Evolutionary conservation across 2,888 invertebrate genomes (phyloP).

Genomic region (Noctuana brunneofusca): DNA sequence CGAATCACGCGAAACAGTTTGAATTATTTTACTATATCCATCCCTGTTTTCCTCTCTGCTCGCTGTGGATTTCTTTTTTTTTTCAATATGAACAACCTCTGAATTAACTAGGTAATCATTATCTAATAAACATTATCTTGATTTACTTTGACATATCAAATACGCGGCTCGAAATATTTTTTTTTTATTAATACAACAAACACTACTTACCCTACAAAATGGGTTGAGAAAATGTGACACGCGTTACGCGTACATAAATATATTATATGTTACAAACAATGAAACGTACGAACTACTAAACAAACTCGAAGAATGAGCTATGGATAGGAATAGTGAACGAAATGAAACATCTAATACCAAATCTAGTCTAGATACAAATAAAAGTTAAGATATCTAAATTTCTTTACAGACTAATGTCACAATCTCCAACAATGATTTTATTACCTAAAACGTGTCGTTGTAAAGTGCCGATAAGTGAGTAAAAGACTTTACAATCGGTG

Average conservation of each 20-base stretch:
- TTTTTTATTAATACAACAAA: constrained; percentile 61
- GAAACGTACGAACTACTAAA: constrained; percentile 50
- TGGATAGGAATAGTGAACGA: constrained; percentile 45
- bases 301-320: constrained; percentile 47
- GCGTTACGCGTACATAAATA: constrained; percentile 50
- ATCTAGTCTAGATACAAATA: constrained; percentile 66
- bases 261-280: constrained; percentile 56
- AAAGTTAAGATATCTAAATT: constrained; percentile 60
- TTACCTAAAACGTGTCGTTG: constrained; percentile 64
- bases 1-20: constrained; percentile 76
- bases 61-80: constrained; percentile 70
- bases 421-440: constrained; percentile 72
- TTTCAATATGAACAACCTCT: constrained; percentile 70
- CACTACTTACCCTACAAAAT: constrained; percentile 78
- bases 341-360: constrained; percentile 47
- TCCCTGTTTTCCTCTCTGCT: constrained; percentile 82
- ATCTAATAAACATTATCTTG: constrained; percentile 80
- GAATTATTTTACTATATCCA: constrained; percentile 70
- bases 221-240: constrained; percentile 61
- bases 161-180: constrained; percentile 82
- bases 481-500: constrained; percentile 73
- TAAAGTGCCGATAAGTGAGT: constrained; percentile 76
- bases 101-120: constrained; percentile 75
- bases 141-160: constrained; percentile 82
- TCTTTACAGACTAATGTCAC: constrained; percentile 67